Base-by-base conservation (phyloP, 92 coral and sea anemone genomes). In the Epizoanthus illoricatus region DNA sequence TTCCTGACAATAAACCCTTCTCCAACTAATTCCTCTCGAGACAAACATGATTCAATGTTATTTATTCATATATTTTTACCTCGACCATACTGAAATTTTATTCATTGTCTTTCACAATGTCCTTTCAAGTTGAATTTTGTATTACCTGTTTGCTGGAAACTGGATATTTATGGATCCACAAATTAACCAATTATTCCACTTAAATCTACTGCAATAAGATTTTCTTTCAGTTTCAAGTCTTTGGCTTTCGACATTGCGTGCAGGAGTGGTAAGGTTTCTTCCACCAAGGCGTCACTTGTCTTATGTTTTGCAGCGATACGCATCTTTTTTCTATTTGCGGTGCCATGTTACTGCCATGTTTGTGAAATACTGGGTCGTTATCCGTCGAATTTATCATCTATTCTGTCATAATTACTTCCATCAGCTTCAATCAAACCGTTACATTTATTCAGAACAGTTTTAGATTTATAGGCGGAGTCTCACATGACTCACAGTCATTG, bases 371-470 rank as follows among this genome's bases (percentile, higher is more conserved):
- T 42, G 82, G 82, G 41, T 45, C 41, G 82, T 16, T 61, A 78
- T 43, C 12, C 69, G 60, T 63, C 42, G 59, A 69, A 78, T 70
- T 78, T 78, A 63, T 19, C 82, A 43, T 41, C 16, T 33, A 5
- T 78, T 63, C 70, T 78, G 71, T 78, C 82, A 63, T 63, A 78
- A 42, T 62, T 78, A 39, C 42, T 64, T 78, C 54, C 62, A 78
- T 78, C 70, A 68, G 40, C 42, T 68, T 39, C 72, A 78, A 63
- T 43, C 70, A 62, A 62, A 42, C 82, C 55, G 82, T 78, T 78
- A 63, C 82, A 78, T 42, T 63, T 40, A 12, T 78, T 63, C 41
- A 21, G 49, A 42, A 20, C 59, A 78, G 19, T 11, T 43, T 5
- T 40, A n/a, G 13, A 21, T 8, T 54, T 72, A 7, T 20, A 62